Conservation (phyloP, 2,797 vertebrate species). For the Coccyzus lansbergi region DNA sequence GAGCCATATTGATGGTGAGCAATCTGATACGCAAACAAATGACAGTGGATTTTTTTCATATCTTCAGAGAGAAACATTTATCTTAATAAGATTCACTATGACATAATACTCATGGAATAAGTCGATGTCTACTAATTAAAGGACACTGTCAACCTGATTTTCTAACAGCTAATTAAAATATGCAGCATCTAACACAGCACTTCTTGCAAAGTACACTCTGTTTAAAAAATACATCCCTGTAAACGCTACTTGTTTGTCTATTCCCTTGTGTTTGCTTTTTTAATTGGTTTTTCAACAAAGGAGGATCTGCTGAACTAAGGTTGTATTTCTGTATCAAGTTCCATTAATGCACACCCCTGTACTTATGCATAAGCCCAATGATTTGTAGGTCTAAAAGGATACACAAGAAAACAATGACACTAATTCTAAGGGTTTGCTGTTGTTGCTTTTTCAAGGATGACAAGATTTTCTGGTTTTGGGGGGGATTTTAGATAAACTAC, state of each 20-base stretch:
- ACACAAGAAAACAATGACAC: background rate
- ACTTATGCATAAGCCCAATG: background rate
- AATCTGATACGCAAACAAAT: slow-evolving; percentile 67
- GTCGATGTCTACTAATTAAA: slow-evolving; percentile 70
- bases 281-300: slow-evolving; percentile 49
- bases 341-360: background rate
- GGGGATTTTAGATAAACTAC: background rate
- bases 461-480: background rate
- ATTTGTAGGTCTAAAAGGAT: background rate
- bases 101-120: slow-evolving; percentile 47
- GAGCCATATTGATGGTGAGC: slow-evolving; percentile 52
- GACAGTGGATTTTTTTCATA: slow-evolving; percentile 28
- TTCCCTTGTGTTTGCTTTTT: slow-evolving; percentile 41
- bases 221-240: slow-evolving; percentile 33
- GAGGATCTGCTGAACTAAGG: slow-evolving; percentile 36
- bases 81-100: slow-evolving; percentile 67
- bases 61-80: slow-evolving; percentile 70
- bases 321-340: slow-evolving; percentile 34
- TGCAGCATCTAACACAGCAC: slow-evolving; percentile 32
- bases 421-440: background rate
- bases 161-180: slow-evolving; percentile 67
- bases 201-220: slow-evolving; percentile 20
- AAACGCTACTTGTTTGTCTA: slow-evolving; percentile 51
- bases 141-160: slow-evolving; percentile 61
- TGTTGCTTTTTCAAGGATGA: slow-evolving; percentile 5